Evolutionary conservation across 2,113 vertebrate species (phyloP).

Genomic region (Odocoileus virginianus): DNA sequence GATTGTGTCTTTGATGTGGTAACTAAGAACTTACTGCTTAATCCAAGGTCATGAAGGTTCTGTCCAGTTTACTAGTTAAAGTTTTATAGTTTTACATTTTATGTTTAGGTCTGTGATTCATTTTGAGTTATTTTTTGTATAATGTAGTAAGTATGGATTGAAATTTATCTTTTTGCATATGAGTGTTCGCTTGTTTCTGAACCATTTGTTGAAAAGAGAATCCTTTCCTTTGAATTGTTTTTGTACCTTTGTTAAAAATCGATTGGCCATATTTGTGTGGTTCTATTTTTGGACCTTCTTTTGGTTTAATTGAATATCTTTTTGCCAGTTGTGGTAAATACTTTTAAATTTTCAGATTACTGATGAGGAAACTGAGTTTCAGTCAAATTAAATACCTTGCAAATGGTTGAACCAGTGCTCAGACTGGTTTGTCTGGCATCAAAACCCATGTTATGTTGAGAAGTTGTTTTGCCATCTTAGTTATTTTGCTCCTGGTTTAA

Average conservation of each 20-base stretch:
- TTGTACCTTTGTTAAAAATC: constrained; percentile 25
- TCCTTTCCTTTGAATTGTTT: constrained; percentile 2
- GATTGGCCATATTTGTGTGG: not conserved
- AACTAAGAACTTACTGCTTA: not conserved
- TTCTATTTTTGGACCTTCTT: constrained; percentile 27
- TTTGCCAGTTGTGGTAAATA: not conserved
- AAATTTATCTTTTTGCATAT: not conserved
- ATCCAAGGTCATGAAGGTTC: not conserved
- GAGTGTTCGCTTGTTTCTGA: constrained; percentile 7
- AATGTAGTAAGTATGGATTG: not conserved
- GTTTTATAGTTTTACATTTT: constrained; percentile 16
- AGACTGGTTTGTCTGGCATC: not conserved
- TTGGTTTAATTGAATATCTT: constrained; percentile 17
- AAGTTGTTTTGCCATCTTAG: not conserved
- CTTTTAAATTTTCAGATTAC: constrained; percentile 21
- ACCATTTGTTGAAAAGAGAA: not conserved
- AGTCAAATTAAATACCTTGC: not conserved
- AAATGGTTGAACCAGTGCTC: not conserved
- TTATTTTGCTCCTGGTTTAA: constrained; percentile 15
- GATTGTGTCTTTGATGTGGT: not conserved
- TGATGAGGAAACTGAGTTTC: not conserved
- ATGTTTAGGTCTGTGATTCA: not conserved
- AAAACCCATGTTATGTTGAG: not conserved
- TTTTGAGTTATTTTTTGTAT: not conserved
- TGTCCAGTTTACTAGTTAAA: not conserved